phyloP scores from a whole-genome alignment of 2,888 invertebrate genomes.

The Drosophila subquinaria region DNA sequence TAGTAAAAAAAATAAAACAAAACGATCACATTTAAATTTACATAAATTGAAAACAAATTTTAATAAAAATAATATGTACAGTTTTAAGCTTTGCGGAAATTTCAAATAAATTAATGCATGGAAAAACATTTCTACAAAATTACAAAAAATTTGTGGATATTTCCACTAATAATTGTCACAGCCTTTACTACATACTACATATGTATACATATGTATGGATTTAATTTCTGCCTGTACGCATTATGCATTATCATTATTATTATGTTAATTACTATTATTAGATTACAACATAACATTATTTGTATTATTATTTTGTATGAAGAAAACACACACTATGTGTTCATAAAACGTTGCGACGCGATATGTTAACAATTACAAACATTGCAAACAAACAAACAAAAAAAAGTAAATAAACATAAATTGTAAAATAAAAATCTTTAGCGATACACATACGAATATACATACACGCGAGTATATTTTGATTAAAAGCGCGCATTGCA shows the following conservation, averaged over 20 bases:
- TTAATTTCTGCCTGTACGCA: conserved; percentile 70
- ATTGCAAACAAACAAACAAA: conserved; percentile 58
- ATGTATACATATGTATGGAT: conserved; percentile 41
- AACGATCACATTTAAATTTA: conserved; percentile 32
- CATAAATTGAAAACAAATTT: conserved; percentile 41
- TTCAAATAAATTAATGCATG: conserved; percentile 26
- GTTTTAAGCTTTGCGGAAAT: conserved; percentile 60
- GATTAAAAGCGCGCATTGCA: conserved; percentile 65
- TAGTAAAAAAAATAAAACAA: conserved; percentile 12
- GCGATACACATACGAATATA: conserved; percentile 70
- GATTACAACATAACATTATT: conserved; percentile 64
- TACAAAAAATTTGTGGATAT: conserved; percentile 27
- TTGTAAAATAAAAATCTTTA: conserved; percentile 75
- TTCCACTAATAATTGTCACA: conserved; percentile 16
- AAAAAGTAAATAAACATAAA: conserved; percentile 68
- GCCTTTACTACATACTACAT: conserved; percentile 26
- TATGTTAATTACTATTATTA: conserved; percentile 67
- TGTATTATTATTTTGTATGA: conserved; percentile 74
- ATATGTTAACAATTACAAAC: conserved; percentile 63
- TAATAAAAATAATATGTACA: conserved; percentile 59
- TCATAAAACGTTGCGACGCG: conserved; percentile 68
- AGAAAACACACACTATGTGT: conserved; percentile 64
- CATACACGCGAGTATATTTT: conserved; percentile 58
- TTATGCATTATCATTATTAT: conserved; percentile 67
- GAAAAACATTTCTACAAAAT: conserved; percentile 36